Conservation (phyloP, 2,797 vertebrate genomes). For the Betta splendens region DNA sequence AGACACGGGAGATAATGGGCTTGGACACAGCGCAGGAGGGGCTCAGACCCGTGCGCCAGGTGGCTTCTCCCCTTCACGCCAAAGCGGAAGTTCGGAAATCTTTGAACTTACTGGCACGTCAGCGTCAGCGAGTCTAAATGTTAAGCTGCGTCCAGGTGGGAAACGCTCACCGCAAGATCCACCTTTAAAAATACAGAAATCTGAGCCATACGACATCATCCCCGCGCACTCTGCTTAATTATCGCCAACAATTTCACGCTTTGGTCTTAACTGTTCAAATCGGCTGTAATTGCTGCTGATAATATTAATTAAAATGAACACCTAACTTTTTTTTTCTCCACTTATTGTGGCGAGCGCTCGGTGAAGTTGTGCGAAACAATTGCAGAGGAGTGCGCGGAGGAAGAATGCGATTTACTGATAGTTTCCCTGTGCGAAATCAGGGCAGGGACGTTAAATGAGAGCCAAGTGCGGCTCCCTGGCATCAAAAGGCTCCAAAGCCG, state of each 20-base stretch:
- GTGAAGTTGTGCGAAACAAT: conserved; percentile 4
- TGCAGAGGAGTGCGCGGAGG: conserved; percentile 6
- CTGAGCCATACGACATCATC: conserved; percentile 21
- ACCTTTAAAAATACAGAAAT: conserved; percentile 51
- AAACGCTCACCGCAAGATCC: conserved; percentile 60
- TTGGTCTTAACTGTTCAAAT: conserved; percentile 13
- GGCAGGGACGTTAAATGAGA: conserved; percentile 40
- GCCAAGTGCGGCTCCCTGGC: conserved; percentile 39
- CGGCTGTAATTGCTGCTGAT: conserved; percentile 4
- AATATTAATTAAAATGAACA: conserved; percentile 1
- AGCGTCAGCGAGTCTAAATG: conserved; percentile 62
- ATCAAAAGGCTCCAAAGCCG: conserved; percentile 47
- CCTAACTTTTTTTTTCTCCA: conserved; percentile 6
- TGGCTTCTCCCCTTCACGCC: conserved; percentile 56
- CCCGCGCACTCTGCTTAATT: not conserved
- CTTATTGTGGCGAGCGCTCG: conserved; percentile 17
- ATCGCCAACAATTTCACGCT: conserved; percentile 2
- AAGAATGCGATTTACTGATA: conserved; percentile 17
- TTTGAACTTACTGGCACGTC: conserved; percentile 74
- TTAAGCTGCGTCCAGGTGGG: conserved; percentile 59
- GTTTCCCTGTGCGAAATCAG: conserved; percentile 18
- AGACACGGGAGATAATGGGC: conserved; percentile 64
- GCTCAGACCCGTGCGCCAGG: conserved; percentile 70
- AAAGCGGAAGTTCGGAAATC: conserved; percentile 69
- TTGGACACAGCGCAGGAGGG: conserved; percentile 63